A percentile compares a stretch with the other conserved stretches of the same genome.
These are phyloP conservation scores for Dermolepida albohirtum DNA, from an alignment of 2,888 invertebrate species.

Conservation along the genomic window DNA sequence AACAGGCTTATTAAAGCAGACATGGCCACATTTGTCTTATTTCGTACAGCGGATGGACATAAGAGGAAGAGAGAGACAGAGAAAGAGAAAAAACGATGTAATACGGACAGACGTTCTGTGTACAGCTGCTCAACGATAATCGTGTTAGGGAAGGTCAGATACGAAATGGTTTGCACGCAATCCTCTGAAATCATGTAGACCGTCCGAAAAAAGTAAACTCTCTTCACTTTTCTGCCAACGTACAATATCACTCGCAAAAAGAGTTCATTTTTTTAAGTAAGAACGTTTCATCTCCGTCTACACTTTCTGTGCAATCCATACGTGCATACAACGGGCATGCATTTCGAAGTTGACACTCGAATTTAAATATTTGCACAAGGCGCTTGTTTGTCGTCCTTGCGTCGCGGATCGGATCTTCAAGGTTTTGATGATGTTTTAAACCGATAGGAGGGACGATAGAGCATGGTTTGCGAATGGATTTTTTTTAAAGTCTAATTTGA, in stretches of 20 bases:
- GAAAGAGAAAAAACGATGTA: constrained; percentile 19
- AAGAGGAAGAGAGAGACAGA: constrained; percentile 8
- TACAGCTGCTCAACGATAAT: constrained; percentile 37
- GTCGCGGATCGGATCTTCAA: constrained; percentile 14
- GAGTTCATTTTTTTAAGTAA: too few species aligned
- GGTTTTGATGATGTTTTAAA: constrained; percentile 24
- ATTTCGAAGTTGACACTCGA: constrained; percentile 6
- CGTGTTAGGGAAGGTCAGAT: constrained; percentile 36
- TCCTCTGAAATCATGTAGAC: constrained; percentile 19
- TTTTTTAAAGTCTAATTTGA: constrained; percentile 32
- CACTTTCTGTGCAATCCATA: too few species aligned
- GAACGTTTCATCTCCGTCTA: too few species aligned
- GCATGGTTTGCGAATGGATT: neutral
- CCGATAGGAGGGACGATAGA: neutral
- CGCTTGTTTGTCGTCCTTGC: constrained; percentile 27
- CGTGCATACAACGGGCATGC: neutral
- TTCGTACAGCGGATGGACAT: constrained; percentile 1
- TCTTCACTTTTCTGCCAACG: neutral
- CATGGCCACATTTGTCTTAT: constrained; percentile 20
- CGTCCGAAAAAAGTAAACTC: constrained; percentile 3
- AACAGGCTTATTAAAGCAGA: constrained; percentile 3
- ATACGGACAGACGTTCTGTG: constrained; percentile 23
- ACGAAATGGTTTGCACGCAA: constrained; percentile 33
- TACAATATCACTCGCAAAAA: neutral
- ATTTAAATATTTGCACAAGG: constrained; percentile 28